A percentile compares a stretch with the other conserved stretches of the same genome.
Conservation (phyloP, 1,140 invertebrate genomes). For the Drosophila fuyamai region DNA sequence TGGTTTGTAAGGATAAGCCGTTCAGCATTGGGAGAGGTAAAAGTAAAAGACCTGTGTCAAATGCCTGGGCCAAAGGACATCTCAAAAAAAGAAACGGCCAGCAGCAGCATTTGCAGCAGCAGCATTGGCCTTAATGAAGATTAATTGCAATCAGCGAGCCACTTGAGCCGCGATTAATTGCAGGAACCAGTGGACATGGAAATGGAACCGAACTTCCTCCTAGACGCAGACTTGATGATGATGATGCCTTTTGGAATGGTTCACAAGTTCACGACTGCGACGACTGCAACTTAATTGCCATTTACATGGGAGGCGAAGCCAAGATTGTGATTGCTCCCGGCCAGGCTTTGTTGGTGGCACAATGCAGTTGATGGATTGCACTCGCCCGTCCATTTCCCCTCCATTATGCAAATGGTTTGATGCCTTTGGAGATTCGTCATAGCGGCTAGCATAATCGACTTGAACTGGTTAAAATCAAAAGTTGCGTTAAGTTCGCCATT, state of each 20-base stretch:
- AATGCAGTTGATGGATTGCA: conserved; percentile 70
- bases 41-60: conserved; percentile 47
- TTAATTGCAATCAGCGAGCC: conserved; percentile 84
- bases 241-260: conserved; percentile 61
- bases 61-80: conserved; percentile 53
- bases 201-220: conserved; percentile 71
- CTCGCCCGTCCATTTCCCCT: neutral
- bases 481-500: conserved; percentile 53
- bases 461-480: conserved; percentile 31
- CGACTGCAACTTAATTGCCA: conserved; percentile 81
- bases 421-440: conserved; percentile 53
- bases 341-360: conserved; percentile 74
- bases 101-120: conserved; percentile 2
- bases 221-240: conserved; percentile 43
- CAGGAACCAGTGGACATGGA: conserved; percentile 67
- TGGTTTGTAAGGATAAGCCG: conserved; percentile 79
- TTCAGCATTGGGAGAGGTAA: neutral
- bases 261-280: conserved; percentile 75
- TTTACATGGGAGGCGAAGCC: conserved; percentile 62
- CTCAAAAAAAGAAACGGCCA: conserved; percentile 15
- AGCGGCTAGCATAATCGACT: conserved; percentile 30
- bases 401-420: conserved; percentile 13
- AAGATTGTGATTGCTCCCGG: conserved; percentile 56
- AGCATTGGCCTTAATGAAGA: conserved; percentile 75
- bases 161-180: conserved; percentile 82